phyloP scores from a whole-genome alignment of 2,888 invertebrate genomes.

The Agrochola macilenta region DNA sequence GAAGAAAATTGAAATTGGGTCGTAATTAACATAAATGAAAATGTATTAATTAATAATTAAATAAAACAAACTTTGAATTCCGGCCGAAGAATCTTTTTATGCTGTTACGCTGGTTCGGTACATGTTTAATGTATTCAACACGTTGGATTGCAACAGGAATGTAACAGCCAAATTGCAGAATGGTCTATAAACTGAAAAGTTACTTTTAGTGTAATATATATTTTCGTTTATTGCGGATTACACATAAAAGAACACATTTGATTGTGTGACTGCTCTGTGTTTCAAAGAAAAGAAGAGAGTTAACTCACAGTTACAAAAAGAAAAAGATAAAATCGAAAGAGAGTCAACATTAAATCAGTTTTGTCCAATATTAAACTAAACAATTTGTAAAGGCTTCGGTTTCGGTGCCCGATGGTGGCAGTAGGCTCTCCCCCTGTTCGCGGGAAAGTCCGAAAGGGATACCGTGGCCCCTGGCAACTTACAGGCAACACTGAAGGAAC shows the following conservation, averaged over 20 bases:
- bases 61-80: neutral
- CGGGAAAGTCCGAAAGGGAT: no score
- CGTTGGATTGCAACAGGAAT: neutral
- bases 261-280: no score
- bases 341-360: neutral
- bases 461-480: no score
- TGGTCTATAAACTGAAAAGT: neutral
- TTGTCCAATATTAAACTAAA: neutral
- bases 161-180: neutral
- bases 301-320: no score
- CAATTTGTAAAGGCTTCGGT: neutral
- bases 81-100: neutral
- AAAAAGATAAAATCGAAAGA: neutral
- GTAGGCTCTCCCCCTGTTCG: no score
- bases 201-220: neutral
- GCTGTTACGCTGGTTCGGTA: neutral
- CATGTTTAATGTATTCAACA: no score
- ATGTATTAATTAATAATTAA: neutral
- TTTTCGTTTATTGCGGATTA: no score
- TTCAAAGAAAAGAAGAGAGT: no score
- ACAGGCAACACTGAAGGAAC: no score
- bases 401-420: no score
- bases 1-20: slow-evolving; percentile 13
- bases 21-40: slow-evolving; percentile 5
- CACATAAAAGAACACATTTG: no score